Evolutionary conservation across 2,888 invertebrate species (phyloP), one percentile per base, ranked within the genome.

Genomic region (Agonopterix subpropinquella): DNA sequence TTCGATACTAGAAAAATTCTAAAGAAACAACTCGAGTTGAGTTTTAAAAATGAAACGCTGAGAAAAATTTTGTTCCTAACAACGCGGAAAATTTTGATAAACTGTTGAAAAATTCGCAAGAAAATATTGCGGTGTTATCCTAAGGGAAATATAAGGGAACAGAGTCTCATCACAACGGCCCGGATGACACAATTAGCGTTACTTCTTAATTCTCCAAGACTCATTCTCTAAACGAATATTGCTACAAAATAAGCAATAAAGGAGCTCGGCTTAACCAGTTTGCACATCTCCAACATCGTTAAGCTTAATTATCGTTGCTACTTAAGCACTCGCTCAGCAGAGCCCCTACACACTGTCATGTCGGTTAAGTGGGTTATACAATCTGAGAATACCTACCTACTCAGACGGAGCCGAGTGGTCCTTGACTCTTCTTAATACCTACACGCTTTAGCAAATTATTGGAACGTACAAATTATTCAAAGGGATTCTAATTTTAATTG

Each of bases 281-380:
- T 71, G 70, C 82, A 77, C 81, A 80, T 83, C 73, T 78, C 74
- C 67, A 64, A 75, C 73, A 63, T 72, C 76, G 74, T 87, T 80
- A 67, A 62, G 69, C 71, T 78, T 86, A 81, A 87, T 86, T 84
- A 78, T 81, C 68, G 80, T 81, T 76, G 77, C 77, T 75, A 71
- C 72, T 77, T 77, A 70, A 70, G 69, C 59, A 65, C 64, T 68
- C 63, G 58, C 66, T 65, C 62, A 62, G 67, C 62, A 60, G 54
- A 53, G 54, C 59, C 57, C 55, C 56, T 50, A 70, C 65, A 65
- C 64, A 64, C 59, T 51, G 58, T 47, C 61, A 50, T 36, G 43
- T 9, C 48, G 48, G 41, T 36, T 42, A 48, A 45, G 45, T 42
- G 42, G 48, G 43, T 36, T 47, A 10, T 15, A 44, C 48, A 44